Conservation (phyloP, 2,113 vertebrate species). For the Upupa epops region DNA sequence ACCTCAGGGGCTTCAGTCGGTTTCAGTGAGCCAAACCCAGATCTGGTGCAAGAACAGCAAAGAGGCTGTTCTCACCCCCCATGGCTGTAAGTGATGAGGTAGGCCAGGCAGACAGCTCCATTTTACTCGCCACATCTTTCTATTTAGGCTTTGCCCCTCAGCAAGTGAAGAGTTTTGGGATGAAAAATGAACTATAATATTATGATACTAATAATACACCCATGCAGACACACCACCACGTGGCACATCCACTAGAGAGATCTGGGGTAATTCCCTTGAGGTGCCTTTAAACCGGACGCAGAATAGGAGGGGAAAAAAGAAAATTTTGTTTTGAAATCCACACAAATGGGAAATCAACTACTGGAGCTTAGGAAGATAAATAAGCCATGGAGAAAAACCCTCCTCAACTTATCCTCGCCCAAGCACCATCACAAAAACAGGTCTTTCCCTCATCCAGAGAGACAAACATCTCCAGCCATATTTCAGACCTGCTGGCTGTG, state of each 20-base stretch:
- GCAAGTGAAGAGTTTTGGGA: background rate
- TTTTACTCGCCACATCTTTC: background rate
- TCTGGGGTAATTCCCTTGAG: background rate
- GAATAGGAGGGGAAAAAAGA: background rate
- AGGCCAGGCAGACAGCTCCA: background rate
- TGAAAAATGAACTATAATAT: background rate
- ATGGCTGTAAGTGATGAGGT: background rate
- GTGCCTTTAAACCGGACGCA: background rate
- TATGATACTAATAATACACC: background rate
- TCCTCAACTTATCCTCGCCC: background rate
- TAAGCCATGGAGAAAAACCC: background rate
- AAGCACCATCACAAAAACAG: background rate
- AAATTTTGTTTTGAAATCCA: background rate
- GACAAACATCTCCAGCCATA: background rate
- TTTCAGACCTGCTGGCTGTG: background rate
- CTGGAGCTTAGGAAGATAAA: background rate
- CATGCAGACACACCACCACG: background rate
- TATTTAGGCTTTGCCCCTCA: background rate
- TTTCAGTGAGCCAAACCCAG: background rate
- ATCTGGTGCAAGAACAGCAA: background rate
- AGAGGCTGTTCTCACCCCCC: background rate
- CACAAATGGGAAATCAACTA: background rate
- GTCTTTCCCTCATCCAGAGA: background rate
- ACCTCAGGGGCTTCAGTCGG: background rate
- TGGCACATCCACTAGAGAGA: background rate